Conservation (phyloP, 2,888 invertebrate genomes). For the Harpalus rufipes region DNA sequence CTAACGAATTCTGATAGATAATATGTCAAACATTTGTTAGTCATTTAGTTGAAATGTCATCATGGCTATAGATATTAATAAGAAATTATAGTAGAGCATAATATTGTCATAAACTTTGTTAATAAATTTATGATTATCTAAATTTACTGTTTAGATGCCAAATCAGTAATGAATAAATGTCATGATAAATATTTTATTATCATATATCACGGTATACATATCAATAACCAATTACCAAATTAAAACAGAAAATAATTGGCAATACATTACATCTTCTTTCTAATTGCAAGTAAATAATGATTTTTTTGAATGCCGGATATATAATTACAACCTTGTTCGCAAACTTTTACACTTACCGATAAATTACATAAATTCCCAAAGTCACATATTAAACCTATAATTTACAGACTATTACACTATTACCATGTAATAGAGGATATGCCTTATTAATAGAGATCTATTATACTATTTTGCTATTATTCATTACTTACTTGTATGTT, state of each 20-base stretch:
- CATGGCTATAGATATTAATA: no score
- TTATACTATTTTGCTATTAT: background rate
- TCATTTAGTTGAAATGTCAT: no score
- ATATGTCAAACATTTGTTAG: no score
- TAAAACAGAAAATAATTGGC: background rate
- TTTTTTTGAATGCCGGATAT: background rate
- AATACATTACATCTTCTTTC: background rate
- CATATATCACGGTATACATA: background rate
- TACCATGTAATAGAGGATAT: background rate
- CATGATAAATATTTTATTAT: background rate
- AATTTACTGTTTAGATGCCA: background rate
- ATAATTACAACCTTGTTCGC: background rate
- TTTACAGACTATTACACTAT: background rate
- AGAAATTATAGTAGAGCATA: no score
- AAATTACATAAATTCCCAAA: background rate
- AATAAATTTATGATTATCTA: no score
- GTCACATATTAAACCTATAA: background rate
- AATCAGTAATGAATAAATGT: background rate
- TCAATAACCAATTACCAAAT: background rate
- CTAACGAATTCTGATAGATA: no score
- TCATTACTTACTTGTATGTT: background rate
- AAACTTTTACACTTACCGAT: background rate
- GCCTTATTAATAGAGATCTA: background rate
- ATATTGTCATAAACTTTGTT: no score
- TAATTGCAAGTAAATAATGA: background rate